A percentile compares a stretch with the other conserved stretches of the same genome.
Evolutionary conservation across 2,113 vertebrate species (phyloP).

Genomic region (Python bivittatus): DNA sequence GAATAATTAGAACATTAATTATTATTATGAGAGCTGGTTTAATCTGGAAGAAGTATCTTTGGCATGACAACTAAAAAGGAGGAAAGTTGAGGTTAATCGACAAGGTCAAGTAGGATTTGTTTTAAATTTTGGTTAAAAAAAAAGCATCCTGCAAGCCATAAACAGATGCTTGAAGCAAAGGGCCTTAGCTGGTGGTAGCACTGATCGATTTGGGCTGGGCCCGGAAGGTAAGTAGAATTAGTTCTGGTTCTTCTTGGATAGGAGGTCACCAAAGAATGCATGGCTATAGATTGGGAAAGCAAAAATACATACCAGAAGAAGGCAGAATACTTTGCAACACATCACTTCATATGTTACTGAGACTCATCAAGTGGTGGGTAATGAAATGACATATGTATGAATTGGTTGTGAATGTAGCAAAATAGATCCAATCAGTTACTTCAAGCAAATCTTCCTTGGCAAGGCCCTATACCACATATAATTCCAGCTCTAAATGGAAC

Average conservation of each 20-base stretch:
- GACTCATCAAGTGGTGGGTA: not conserved
- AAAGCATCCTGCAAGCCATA: not conserved
- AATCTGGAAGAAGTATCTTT: not conserved
- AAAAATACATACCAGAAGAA: not conserved
- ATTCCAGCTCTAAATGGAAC: not conserved
- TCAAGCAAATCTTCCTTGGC: not conserved
- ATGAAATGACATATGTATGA: not conserved
- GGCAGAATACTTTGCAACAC: not conserved
- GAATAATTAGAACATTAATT: not conserved
- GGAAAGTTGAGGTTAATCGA: not conserved
- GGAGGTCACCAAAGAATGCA: not conserved
- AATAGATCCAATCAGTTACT: not conserved
- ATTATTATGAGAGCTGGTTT: not conserved
- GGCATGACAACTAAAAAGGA: not conserved
- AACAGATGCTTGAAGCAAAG: not conserved
- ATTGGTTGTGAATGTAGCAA: not conserved
- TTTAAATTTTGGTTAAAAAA: not conserved
- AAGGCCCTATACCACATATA: not conserved
- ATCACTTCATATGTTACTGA: not conserved
- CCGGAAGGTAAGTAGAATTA: not conserved
- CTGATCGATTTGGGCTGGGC: not conserved
- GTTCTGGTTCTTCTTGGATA: not conserved
- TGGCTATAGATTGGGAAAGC: not conserved
- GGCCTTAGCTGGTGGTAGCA: not conserved
- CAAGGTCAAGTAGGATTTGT: not conserved